These are phyloP conservation scores for Leptogaster cylindrica DNA, from an alignment of 2,888 invertebrate species.

Conservation along the genomic window DNA sequence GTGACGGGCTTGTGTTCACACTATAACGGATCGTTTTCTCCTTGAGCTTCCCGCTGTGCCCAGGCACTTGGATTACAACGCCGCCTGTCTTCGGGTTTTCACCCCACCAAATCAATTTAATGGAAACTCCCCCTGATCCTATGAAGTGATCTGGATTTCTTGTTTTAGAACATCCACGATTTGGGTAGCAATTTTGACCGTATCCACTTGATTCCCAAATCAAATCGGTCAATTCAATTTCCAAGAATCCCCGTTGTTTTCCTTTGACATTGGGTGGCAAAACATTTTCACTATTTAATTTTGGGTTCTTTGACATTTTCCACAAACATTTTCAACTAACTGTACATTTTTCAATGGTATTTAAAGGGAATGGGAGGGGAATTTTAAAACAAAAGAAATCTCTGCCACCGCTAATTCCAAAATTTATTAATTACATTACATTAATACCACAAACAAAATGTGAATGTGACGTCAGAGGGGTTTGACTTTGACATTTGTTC, in stretches of 20 bases:
- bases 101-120: constrained; percentile 54
- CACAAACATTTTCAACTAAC: too few relatives aligned
- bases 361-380: too few relatives aligned
- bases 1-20: constrained; percentile 52
- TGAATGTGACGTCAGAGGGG: too few relatives aligned
- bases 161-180: constrained; percentile 44
- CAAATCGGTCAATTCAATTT: constrained; percentile 53
- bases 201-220: constrained; percentile 38
- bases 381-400: too few relatives aligned
- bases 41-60: constrained; percentile 49
- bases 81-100: constrained; percentile 49
- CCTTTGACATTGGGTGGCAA: constrained; percentile 48
- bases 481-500: too few relatives aligned
- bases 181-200: constrained; percentile 50
- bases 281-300: neutral
- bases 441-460: too few relatives aligned
- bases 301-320: constrained; percentile 2
- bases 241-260: constrained; percentile 49
- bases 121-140: constrained; percentile 48
- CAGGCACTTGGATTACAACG: constrained; percentile 48
- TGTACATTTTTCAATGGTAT: too few relatives aligned
- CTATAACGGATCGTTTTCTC: constrained; percentile 50
- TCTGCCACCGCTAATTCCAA: too few relatives aligned
- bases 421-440: too few relatives aligned
- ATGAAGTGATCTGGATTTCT: constrained; percentile 36